phyloP scores from a whole-genome alignment of 2,797 vertebrate species.

The Erpetoichthys calabaricus region DNA sequence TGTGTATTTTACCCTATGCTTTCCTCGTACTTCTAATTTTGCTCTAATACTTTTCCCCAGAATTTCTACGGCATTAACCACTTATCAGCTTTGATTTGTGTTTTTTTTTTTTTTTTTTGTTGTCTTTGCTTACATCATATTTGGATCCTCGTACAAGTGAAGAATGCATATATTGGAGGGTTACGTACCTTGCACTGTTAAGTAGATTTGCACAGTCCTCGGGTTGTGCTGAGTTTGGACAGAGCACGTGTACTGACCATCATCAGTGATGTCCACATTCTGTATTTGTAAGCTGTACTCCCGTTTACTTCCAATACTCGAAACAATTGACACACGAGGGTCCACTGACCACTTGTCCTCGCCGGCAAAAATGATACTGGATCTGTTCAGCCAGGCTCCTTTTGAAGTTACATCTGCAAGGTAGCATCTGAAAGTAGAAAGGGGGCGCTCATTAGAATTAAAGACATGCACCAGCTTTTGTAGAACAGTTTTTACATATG shows the following conservation, averaged over 20 bases:
- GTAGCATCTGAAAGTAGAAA: conserved; percentile 65
- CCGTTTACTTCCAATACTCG: conserved; percentile 63
- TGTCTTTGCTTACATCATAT: too few relatives aligned
- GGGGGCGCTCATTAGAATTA: conserved; percentile 3
- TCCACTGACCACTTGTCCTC: conserved; percentile 95
- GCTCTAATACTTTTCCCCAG: too few relatives aligned
- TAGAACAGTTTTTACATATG: too few relatives aligned
- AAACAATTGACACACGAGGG: conserved; percentile 87
- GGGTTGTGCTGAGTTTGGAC: conserved; percentile 87
- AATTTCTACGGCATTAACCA: too few relatives aligned
- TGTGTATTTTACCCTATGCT: too few relatives aligned
- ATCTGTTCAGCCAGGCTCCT: conserved; percentile 95
- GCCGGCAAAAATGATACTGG: conserved; percentile 93
- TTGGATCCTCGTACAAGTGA: too few relatives aligned
- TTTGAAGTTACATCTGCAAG: conserved; percentile 90
- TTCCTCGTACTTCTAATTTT: too few relatives aligned
- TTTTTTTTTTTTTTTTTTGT: too few relatives aligned
- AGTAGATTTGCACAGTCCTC: conserved; percentile 79
- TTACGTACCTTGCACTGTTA: conserved; percentile 81
- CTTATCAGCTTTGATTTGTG: too few relatives aligned
- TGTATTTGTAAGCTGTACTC: conserved; percentile 98
- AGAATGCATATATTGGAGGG: neutral
- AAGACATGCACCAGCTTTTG: too few relatives aligned
- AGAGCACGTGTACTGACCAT: conserved; percentile 87
- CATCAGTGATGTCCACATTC: conserved; percentile 85